phyloP scores from a whole-genome alignment of 2,113 vertebrate species.

The Dromas ardeola region DNA sequence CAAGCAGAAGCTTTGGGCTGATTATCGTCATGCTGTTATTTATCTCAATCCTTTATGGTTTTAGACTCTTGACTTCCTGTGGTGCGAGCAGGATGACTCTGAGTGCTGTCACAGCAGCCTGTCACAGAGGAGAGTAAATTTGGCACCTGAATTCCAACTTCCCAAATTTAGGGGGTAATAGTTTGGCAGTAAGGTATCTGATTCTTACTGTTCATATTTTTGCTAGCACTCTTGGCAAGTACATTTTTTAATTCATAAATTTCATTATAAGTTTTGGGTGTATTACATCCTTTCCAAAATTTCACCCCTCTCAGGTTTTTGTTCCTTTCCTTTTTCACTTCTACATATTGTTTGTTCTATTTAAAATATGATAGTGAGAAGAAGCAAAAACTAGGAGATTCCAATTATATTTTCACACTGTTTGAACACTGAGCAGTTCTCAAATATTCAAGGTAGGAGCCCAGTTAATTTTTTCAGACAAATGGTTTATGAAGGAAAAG shows the following conservation, averaged over 20 bases:
- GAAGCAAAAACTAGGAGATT: not conserved
- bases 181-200: not conserved
- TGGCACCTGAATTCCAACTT: not conserved
- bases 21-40: not conserved
- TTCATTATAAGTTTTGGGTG: not conserved
- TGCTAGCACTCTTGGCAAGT: not conserved
- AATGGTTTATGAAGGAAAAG: not conserved
- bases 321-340: not conserved
- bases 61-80: not conserved
- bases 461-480: conserved; percentile 6
- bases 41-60: not conserved
- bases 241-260: not conserved
- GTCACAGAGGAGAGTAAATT: not conserved
- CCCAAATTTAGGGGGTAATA: not conserved
- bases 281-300: not conserved
- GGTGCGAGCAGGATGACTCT: not conserved
- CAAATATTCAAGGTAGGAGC: not conserved
- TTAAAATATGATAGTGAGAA: not conserved
- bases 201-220: not conserved
- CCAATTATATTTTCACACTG: not conserved
- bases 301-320: not conserved
- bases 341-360: not conserved
- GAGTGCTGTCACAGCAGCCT: not conserved
- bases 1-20: not conserved
- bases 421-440: not conserved